Conservation (phyloP, 1,140 invertebrate genomes). For the Plectus sambesii region DNA sequence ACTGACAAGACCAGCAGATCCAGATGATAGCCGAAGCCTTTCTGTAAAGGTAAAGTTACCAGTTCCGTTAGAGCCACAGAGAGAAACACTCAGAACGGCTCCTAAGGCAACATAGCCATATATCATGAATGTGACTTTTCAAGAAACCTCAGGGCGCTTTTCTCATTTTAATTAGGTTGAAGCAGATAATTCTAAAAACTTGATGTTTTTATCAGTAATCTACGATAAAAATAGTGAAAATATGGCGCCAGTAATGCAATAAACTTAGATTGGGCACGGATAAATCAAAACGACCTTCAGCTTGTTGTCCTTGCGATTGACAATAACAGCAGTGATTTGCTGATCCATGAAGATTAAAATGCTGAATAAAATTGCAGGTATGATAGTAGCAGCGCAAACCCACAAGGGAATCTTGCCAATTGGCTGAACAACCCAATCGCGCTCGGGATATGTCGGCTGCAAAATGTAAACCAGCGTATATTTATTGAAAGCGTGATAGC, state of each 20-base stretch:
- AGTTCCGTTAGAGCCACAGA: no score
- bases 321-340: no score
- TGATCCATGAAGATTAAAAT: not conserved
- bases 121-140: no score
- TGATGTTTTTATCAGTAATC: not conserved
- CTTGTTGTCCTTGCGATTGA: not conserved
- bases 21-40: not conserved
- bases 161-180: no score
- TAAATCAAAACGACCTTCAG: not conserved
- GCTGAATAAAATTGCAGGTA: not conserved
- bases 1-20: not conserved
- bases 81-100: no score
- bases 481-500: not conserved
- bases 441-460: not conserved
- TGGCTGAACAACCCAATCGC: not conserved
- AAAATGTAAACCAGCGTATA: not conserved
- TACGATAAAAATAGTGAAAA: not conserved
- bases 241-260: not conserved
- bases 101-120: no score
- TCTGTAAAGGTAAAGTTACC: not conserved
- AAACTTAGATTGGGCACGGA: not conserved
- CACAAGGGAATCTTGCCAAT: not conserved
- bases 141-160: no score
- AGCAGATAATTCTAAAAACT: no score
- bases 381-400: not conserved